Percentiles rank a stretch among this genome's conserved stretches.
phyloP scores from a whole-genome alignment of 1,140 invertebrate species.

The Melanaphis sacchari region DNA sequence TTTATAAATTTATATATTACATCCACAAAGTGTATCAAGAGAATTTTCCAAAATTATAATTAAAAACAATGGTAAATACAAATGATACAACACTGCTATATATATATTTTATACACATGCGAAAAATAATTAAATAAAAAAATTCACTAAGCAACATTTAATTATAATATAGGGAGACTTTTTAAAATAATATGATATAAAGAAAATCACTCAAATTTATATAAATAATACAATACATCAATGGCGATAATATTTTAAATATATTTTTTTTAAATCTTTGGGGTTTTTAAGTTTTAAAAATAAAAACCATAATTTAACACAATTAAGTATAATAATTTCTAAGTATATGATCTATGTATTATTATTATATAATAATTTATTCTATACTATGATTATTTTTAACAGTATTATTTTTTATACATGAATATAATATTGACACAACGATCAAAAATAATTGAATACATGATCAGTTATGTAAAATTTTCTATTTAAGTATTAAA shows the following conservation, averaged over 20 bases:
- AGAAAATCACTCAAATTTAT: neutral
- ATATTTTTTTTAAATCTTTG: neutral
- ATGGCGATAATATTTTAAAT: conserved; percentile 6
- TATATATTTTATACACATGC: neutral
- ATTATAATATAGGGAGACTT: neutral
- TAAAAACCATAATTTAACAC: neutral
- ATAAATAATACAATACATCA: conserved; percentile 20
- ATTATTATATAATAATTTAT: conserved; percentile 13
- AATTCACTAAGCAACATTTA: conserved; percentile 13
- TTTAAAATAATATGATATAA: neutral
- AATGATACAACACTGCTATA: neutral
- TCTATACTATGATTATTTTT: neutral
- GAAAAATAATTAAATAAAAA: neutral
- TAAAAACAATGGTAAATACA: neutral
- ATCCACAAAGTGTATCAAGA: neutral
- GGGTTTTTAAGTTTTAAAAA: neutral
- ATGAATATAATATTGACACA: neutral
- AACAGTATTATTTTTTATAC: neutral
- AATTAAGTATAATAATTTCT: neutral
- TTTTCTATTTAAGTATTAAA: neutral
- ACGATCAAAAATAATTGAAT: neutral
- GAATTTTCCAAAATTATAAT: neutral
- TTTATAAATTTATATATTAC: neutral
- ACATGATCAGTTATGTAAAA: neutral
- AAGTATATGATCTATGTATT: neutral